Conservation (phyloP, 2,888 invertebrate genomes). For the Notodonta ziczac region DNA sequence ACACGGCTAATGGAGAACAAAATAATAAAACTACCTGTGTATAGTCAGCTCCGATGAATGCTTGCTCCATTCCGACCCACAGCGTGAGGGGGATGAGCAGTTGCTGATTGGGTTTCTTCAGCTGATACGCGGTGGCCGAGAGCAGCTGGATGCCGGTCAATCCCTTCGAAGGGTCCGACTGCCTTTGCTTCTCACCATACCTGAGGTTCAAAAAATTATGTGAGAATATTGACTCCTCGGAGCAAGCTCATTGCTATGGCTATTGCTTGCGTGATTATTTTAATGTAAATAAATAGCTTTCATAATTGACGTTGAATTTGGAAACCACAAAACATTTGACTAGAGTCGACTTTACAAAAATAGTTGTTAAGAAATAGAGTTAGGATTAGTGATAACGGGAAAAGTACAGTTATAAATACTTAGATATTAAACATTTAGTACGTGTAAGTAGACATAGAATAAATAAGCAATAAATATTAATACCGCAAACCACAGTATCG, state of each 20-base stretch:
- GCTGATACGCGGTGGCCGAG: slow-evolving; percentile 95
- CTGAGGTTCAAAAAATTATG: slow-evolving; percentile 61
- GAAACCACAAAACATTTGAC: too few species aligned
- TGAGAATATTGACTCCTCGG: neutral
- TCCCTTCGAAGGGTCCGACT: slow-evolving; percentile 89
- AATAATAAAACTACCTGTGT: slow-evolving; percentile 86
- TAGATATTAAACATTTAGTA: neutral
- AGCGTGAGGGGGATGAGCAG: slow-evolving; percentile 97
- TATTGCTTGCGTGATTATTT: too few species aligned
- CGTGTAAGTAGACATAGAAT: too few species aligned
- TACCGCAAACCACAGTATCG: neutral
- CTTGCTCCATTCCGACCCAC: slow-evolving; percentile 99
- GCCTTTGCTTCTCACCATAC: slow-evolving; percentile 93
- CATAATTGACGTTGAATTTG: too few species aligned
- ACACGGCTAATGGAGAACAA: too few species aligned
- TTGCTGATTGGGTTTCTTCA: slow-evolving; percentile 96
- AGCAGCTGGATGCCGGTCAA: slow-evolving; percentile 91
- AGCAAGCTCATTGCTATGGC: too few species aligned
- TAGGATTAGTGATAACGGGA: neutral
- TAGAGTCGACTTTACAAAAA: neutral
- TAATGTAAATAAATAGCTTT: too few species aligned
- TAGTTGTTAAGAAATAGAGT: too few species aligned
- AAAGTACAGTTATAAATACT: neutral
- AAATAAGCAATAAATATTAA: neutral
- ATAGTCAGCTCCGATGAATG: slow-evolving; percentile 96